A percentile compares a stretch with the other conserved stretches of the same genome.
Evolutionary conservation across 2,797 vertebrate species (phyloP).

Genomic region (Phylloscopus collybita): DNA sequence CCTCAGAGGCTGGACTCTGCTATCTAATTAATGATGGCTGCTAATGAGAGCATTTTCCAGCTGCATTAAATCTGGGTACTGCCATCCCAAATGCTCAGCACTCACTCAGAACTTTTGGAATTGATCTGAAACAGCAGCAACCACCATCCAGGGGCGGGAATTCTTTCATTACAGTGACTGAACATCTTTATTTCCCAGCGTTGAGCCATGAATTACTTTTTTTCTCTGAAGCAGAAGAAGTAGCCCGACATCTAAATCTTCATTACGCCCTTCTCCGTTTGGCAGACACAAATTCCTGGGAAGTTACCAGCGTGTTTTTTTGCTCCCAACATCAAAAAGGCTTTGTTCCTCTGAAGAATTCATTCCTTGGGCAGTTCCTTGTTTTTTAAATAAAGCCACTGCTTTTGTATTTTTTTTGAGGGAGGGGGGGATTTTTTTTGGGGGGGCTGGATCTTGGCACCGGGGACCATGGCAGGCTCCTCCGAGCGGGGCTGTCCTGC

Average conservation of each 20-base stretch:
- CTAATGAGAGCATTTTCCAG: neutral
- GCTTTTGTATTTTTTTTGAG: neutral
- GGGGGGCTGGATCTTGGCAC: conserved; percentile 28
- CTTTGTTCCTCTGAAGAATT: conserved; percentile 54
- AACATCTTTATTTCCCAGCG: neutral
- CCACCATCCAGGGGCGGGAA: neutral
- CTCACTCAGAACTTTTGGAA: neutral
- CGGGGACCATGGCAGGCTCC: neutral
- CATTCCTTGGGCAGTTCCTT: conserved; percentile 52
- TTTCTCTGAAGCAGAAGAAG: neutral
- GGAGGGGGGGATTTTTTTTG: neutral
- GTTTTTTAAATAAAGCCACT: conserved; percentile 21
- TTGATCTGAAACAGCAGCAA: neutral
- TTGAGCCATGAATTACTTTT: neutral
- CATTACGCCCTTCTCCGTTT: neutral
- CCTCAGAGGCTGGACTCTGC: neutral
- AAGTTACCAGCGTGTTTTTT: conserved; percentile 8
- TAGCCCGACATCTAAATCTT: neutral
- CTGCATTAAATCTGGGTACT: neutral
- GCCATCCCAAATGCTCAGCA: neutral
- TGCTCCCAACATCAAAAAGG: conserved; percentile 47
- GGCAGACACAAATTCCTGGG: conserved; percentile 46
- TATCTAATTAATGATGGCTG: neutral
- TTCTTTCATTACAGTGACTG: neutral
- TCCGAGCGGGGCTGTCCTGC: neutral